phyloP scores from a whole-genome alignment of 2,113 vertebrate species.

The Triplophysa rosa region DNA sequence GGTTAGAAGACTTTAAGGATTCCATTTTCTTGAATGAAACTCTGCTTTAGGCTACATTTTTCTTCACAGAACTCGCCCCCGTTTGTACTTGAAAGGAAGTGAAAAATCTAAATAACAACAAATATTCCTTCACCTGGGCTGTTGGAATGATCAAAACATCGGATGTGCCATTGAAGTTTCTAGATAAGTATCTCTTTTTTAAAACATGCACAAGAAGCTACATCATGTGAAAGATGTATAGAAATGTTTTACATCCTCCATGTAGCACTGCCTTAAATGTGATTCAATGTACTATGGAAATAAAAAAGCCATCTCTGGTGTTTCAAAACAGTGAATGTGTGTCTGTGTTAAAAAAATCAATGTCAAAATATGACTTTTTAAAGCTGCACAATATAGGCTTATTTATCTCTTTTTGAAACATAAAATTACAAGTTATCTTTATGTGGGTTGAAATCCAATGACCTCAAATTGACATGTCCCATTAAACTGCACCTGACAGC shows the following conservation, averaged over 20 bases:
- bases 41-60: background rate
- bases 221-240: slow-evolving; percentile 63
- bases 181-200: background rate
- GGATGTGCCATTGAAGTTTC: slow-evolving; percentile 10
- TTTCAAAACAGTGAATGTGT: slow-evolving; percentile 65
- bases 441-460: too few relatives aligned
- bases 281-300: slow-evolving; percentile 68
- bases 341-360: slow-evolving; percentile 49
- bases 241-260: slow-evolving; percentile 67
- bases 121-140: background rate
- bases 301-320: slow-evolving; percentile 71
- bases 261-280: slow-evolving; percentile 73
- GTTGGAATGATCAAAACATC: background rate
- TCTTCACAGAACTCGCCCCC: background rate
- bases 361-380: too few relatives aligned
- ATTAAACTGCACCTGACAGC: too few relatives aligned
- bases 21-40: background rate
- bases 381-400: too few relatives aligned
- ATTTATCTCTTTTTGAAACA: too few relatives aligned
- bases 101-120: background rate
- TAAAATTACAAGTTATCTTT: too few relatives aligned
- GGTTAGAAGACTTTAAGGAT: background rate
- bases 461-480: too few relatives aligned
- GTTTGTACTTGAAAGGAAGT: background rate
- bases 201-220: slow-evolving; percentile 61